Evolutionary conservation across 2,888 invertebrate species (phyloP).

Genomic region (Sarcophaga rosellei): DNA sequence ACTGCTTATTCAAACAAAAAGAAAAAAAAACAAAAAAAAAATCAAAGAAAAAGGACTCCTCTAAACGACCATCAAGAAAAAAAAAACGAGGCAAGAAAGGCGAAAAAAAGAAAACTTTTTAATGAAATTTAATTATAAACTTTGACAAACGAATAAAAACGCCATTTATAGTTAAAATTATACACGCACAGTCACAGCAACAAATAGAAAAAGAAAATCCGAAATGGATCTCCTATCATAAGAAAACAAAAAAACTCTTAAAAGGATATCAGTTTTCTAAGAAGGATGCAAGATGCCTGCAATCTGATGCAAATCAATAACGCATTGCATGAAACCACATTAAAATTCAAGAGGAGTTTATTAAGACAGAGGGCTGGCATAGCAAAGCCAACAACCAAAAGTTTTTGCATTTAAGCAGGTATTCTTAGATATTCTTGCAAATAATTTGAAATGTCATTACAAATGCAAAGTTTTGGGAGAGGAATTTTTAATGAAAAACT

Average conservation of each 20-base stretch:
- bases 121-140: conserved; percentile 69
- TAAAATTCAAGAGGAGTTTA: conserved; percentile 3
- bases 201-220: background rate
- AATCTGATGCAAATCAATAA: background rate
- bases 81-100: background rate
- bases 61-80: too few species aligned
- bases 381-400: background rate
- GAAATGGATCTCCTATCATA: background rate
- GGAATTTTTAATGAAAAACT: too few species aligned
- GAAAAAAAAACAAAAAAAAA: background rate
- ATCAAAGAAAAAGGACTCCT: background rate
- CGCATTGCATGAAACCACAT: conserved; percentile 19
- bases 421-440: background rate
- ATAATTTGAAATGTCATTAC: background rate
- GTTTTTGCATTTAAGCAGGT: conserved; percentile 25
- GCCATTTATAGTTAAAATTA: conserved; percentile 62
- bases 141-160: conserved; percentile 67
- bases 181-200: background rate
- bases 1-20: background rate
- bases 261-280: background rate
- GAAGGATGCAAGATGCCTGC: background rate
- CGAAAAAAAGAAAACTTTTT: conserved; percentile 59
- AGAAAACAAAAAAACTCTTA: background rate
- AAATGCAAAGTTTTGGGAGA: background rate
- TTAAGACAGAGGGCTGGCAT: background rate